Percentiles rank a stretch among this genome's conserved stretches.
Evolutionary conservation across 2,113 vertebrate genomes (phyloP).

Genomic region (Xiphias gladius): DNA sequence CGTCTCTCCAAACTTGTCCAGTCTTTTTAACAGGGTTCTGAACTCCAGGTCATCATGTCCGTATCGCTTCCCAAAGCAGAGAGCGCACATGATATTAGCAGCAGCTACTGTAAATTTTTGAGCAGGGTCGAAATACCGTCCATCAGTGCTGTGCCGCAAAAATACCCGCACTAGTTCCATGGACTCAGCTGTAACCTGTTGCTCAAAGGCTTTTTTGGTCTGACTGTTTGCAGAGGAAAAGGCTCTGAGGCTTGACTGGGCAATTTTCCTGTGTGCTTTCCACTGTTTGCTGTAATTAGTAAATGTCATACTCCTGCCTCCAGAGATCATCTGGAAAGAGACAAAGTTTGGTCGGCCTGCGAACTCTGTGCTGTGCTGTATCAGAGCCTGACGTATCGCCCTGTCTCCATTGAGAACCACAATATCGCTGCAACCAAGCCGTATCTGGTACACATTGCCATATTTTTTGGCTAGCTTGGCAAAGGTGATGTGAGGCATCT

Average conservation of each 20-base stretch:
- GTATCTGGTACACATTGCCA: constrained; percentile 88
- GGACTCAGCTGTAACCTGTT: constrained; percentile 86
- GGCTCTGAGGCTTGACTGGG: constrained; percentile 86
- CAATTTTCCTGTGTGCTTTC: constrained; percentile 86
- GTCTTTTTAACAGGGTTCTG: constrained; percentile 79
- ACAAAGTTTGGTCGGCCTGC: constrained; percentile 90
- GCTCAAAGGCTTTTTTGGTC: constrained; percentile 84
- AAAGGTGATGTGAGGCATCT: constrained; percentile 88
- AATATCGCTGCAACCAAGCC: constrained; percentile 85
- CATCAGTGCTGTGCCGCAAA: constrained; percentile 71
- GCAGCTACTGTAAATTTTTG: constrained; percentile 85
- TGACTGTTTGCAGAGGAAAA: constrained; percentile 85
- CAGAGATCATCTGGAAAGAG: constrained; percentile 88
- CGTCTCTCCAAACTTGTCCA: constrained; percentile 88
- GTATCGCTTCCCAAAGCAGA: constrained; percentile 91
- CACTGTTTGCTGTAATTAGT: constrained; percentile 85
- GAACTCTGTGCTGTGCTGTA: constrained; percentile 85
- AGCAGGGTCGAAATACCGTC: constrained; percentile 82
- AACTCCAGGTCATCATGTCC: constrained; percentile 87
- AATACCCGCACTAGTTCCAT: constrained; percentile 84
- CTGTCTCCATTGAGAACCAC: constrained; percentile 89
- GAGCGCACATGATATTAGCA: constrained; percentile 88
- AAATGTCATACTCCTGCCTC: constrained; percentile 88
- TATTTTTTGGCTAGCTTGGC: constrained; percentile 83
- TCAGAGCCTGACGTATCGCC: constrained; percentile 86